Conservation (phyloP, 2,113 vertebrate species). For the Grus americana region DNA sequence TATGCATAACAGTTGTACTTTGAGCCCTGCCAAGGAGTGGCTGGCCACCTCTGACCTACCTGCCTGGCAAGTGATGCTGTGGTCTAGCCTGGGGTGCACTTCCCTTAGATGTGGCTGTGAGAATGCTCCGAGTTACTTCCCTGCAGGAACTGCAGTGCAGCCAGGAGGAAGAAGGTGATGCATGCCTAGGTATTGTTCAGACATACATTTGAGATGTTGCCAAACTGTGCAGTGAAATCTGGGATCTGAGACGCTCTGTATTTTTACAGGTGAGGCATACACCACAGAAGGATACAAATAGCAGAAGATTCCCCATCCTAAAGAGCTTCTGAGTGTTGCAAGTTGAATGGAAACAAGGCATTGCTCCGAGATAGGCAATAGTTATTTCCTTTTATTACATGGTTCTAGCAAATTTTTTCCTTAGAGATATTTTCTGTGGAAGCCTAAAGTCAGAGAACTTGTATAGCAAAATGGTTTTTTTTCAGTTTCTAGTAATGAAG, state of each 20-base stretch:
- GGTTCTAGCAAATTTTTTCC: not conserved
- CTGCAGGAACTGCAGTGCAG: not conserved
- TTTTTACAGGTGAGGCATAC: not conserved
- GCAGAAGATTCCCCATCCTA: not conserved
- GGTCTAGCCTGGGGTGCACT: not conserved
- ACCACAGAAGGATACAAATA: not conserved
- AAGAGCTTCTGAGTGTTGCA: not conserved
- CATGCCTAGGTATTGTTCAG: not conserved
- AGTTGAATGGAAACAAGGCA: not conserved
- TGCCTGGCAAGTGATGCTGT: not conserved
- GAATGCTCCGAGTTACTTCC: not conserved
- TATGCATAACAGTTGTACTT: not conserved
- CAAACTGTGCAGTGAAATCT: not conserved
- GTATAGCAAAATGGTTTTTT: not conserved
- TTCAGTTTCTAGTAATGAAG: constrained; percentile 1
- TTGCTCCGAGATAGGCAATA: not conserved
- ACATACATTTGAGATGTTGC: not conserved
- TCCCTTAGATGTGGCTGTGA: not conserved
- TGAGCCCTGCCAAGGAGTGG: not conserved
- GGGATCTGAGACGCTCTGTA: not conserved
- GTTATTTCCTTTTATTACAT: not conserved
- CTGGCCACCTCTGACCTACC: not conserved
- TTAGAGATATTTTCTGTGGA: not conserved
- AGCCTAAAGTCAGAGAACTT: not conserved
- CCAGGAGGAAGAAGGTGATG: not conserved